Conservation (phyloP, 2,113 vertebrate species). For the Oryzias curvinotus region DNA sequence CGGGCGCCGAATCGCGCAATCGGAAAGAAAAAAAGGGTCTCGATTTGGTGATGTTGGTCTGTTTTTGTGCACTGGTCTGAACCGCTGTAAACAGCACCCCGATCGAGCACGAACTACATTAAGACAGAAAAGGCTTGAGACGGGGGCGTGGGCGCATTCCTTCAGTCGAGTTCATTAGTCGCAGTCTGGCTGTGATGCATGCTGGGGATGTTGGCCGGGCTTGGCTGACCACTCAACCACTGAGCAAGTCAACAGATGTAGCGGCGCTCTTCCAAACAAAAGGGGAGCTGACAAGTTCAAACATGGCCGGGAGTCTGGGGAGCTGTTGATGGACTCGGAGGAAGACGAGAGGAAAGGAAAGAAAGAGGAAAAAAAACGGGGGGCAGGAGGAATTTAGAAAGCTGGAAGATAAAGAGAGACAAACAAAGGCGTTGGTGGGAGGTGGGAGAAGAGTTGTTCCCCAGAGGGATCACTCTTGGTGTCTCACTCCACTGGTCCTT, state of each 20-base stretch:
- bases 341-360: constrained; percentile 14
- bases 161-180: constrained; percentile 65
- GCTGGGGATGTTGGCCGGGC: constrained; percentile 56
- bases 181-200: constrained; percentile 63
- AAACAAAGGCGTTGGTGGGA: constrained; percentile 42
- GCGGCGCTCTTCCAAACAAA: constrained; percentile 60
- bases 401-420: constrained; percentile 60
- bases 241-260: constrained; percentile 59
- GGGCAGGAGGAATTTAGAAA: constrained; percentile 1
- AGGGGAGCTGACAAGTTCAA: constrained; percentile 54
- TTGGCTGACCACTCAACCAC: constrained; percentile 57
- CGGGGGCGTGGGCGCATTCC: constrained; percentile 41
- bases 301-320: constrained; percentile 63
- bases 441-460: constrained; percentile 54
- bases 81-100: constrained; percentile 56
- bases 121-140: constrained; percentile 46
- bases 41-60: too few relatives aligned
- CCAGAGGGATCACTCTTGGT: constrained; percentile 67
- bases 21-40: too few relatives aligned
- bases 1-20: too few relatives aligned
- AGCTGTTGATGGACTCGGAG: constrained; percentile 52
- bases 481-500: constrained; percentile 77
- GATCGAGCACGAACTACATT: constrained; percentile 61
- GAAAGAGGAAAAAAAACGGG: constrained; percentile 2
- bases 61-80: constrained; percentile 15